Percentiles rank a stretch among this genome's conserved stretches.
Evolutionary conservation across 92 coral and sea anemone genomes (phyloP).

Genomic region (Porites lobata): DNA sequence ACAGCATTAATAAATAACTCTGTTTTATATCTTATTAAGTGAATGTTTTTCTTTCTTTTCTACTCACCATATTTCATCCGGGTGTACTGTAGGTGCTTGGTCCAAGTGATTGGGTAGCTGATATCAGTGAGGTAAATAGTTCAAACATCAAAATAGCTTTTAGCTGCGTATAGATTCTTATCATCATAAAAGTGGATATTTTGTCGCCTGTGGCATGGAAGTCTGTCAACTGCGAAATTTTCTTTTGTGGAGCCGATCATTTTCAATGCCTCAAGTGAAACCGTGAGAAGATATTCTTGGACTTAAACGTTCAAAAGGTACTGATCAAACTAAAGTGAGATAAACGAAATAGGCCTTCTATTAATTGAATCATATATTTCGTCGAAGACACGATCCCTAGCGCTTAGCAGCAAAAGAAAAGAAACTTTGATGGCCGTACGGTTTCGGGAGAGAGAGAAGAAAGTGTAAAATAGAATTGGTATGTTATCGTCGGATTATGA

Average conservation of each 20-base stretch:
- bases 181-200: neutral
- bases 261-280: neutral
- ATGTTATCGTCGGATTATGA: too few species aligned
- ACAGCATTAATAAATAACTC: too few species aligned
- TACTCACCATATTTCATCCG: neutral
- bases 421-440: too few species aligned
- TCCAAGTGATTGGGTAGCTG: neutral
- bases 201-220: neutral
- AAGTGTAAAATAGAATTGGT: too few species aligned
- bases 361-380: too few species aligned
- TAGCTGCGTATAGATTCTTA: neutral
- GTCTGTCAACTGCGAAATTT: neutral
- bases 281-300: neutral
- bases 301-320: neutral
- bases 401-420: too few species aligned
- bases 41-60: too few species aligned
- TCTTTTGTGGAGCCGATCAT: neutral
- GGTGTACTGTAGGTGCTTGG: neutral
- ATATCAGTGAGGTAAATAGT: neutral
- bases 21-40: too few species aligned
- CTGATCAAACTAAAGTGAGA: neutral
- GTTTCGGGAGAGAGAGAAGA: too few species aligned
- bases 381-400: too few species aligned
- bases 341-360: neutral
- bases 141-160: conserved; percentile 3